A percentile compares a stretch with the other conserved stretches of the same genome.
Evolutionary conservation across 2,797 vertebrate species (phyloP).

Genomic region (Bradypus variegatus): DNA sequence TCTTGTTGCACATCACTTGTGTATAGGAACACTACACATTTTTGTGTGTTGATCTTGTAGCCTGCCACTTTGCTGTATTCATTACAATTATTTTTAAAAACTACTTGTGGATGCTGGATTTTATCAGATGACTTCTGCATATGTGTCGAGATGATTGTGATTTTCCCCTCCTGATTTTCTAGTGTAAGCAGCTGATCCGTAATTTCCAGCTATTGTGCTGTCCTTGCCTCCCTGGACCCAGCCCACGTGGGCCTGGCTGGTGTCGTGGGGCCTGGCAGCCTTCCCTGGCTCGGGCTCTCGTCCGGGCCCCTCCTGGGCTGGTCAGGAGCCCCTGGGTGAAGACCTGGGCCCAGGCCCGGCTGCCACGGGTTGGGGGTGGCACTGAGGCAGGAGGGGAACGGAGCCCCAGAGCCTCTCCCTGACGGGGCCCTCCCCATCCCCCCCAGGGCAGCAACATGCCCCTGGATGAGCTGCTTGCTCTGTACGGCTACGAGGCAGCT

Average conservation of each 20-base stretch:
- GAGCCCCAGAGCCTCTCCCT: background rate
- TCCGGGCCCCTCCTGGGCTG: too few relatives aligned
- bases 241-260: background rate
- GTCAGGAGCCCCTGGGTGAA: too few relatives aligned
- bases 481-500: slow-evolving; percentile 89
- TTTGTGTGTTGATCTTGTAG: too few relatives aligned
- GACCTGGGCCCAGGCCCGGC: background rate
- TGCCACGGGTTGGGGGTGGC: too few relatives aligned
- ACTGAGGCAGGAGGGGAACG: background rate
- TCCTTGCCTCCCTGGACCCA: background rate
- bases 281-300: background rate
- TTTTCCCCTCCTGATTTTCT: background rate
- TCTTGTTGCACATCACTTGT: too few relatives aligned
- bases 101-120: background rate
- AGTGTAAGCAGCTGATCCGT: background rate
- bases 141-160: background rate
- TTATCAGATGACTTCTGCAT: background rate
- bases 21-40: too few relatives aligned
- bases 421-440: slow-evolving; percentile 45
- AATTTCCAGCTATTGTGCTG: background rate
- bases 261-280: too few relatives aligned
- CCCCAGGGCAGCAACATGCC: slow-evolving; percentile 87
- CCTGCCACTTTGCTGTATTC: too few relatives aligned
- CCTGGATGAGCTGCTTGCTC: slow-evolving; percentile 89
- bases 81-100: too few relatives aligned